Evolutionary conservation across 2,113 vertebrate species (phyloP).

Genomic region (Rhinoptilus africanus): DNA sequence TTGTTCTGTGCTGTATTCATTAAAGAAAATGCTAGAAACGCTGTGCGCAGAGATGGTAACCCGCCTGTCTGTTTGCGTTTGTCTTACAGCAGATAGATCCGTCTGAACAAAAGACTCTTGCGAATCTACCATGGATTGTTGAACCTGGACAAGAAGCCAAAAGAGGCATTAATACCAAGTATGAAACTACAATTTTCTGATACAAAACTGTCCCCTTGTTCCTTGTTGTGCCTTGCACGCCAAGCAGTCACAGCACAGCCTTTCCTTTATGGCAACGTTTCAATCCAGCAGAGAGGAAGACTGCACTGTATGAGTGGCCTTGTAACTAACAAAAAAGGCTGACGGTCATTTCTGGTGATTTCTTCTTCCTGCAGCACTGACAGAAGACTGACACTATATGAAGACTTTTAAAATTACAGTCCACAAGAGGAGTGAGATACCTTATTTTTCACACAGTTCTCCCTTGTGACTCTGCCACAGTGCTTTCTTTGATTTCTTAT

Average conservation of each 20-base stretch:
- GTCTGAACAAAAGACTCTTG: conserved; percentile 96
- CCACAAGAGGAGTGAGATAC: conserved; percentile 76
- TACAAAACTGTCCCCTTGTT: conserved; percentile 84
- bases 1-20: neutral
- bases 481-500: conserved; percentile 75
- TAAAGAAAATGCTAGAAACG: neutral
- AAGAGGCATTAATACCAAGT: conserved; percentile 99
- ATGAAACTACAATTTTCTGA: conserved; percentile 99
- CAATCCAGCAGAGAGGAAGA: conserved; percentile 82
- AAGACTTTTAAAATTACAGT: conserved; percentile 78
- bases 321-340: conserved; percentile 87
- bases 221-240: conserved; percentile 94
- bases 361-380: conserved; percentile 81
- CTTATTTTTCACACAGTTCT: conserved; percentile 65
- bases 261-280: conserved; percentile 81
- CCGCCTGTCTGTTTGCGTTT: conserved; percentile 50
- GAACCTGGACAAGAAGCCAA: conserved; percentile 98
- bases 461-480: conserved; percentile 74
- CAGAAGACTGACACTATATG: conserved; percentile 79
- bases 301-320: conserved; percentile 83
- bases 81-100: conserved; percentile 92
- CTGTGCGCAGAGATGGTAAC: conserved; percentile 25
- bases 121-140: conserved; percentile 98
- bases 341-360: conserved; percentile 79
- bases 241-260: conserved; percentile 84